Evolutionary conservation across 2,113 vertebrate species (phyloP), one percentile per base, ranked within the genome.

Genomic region (Macrotus californicus): DNA sequence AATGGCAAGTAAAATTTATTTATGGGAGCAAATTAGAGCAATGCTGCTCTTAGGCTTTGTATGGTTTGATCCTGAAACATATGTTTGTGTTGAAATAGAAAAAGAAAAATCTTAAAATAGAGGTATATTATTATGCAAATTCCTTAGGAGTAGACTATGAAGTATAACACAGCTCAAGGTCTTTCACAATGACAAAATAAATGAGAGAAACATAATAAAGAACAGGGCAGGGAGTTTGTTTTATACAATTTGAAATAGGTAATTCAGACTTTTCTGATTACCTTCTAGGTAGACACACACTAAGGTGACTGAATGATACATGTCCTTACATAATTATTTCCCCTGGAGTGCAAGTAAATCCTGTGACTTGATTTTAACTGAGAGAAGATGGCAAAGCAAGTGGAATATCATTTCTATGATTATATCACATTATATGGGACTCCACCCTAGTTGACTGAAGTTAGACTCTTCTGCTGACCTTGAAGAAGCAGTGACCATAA

Each of bases 41-140:
- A 93, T 88, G 22, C 34, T 54, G 85, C 41, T 81, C 36, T 96
- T 90, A 85, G 64, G 36, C 43, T 94, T 85, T 96, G 70, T 88
- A 70, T 36, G 52, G 54, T 80, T 90, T 97, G 70, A 96, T 86
- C 36, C 66, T 76, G 67, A 94, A 96, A 91, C 70, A 95, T 95
- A 92, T 95, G 92, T 94, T 83, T 92, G 67, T 41, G 39, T 90
- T 82, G 48, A 95, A 93, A 89, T 67, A 39, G 24, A 26, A 36
- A 86, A 93, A 80, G 70, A 39, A 96, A 90, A 29, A 19, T 22
- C 64, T 87, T 87, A 87, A 94, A 84, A 97, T 89, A 96, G 69
- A 92, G 56, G 66, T 95, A 93, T 90, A 93, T 96, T 93, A 54
- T 94, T 50, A 96, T 92, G 89, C 72, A 96, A 93, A 96, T 96